Conservation (phyloP, 2,113 vertebrate genomes). For the Castor canadensis region DNA sequence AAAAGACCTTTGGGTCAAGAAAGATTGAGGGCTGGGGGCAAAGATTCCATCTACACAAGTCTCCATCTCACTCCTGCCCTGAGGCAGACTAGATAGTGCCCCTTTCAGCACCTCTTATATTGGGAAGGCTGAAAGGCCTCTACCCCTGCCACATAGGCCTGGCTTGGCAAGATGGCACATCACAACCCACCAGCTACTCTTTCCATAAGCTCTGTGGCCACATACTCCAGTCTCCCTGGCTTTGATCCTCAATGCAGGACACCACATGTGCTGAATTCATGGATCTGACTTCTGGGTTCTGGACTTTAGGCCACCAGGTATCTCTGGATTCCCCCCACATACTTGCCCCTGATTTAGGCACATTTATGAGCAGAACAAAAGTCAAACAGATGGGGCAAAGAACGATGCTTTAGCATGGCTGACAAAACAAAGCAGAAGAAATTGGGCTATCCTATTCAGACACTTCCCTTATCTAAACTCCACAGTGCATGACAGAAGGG, state of each 20-base stretch:
- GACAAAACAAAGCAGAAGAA: neutral
- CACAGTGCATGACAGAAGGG: neutral
- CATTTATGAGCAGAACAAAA: neutral
- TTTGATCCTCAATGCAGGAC: neutral
- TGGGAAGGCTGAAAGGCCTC: neutral
- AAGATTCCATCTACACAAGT: too few species aligned
- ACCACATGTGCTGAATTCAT: neutral
- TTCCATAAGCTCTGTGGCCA: too few species aligned
- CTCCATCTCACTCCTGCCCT: neutral
- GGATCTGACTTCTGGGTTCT: neutral
- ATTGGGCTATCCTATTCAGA: neutral
- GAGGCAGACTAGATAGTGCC: accelerated
- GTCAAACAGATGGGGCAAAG: neutral
- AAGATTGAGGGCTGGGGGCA: too few species aligned
- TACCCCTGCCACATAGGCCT: too few species aligned
- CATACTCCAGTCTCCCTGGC: too few species aligned
- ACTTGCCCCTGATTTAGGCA: too few species aligned
- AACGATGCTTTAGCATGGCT: neutral
- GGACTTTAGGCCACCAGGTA: neutral
- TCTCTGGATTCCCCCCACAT: neutral
- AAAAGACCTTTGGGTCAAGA: neutral
- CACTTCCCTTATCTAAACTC: neutral
- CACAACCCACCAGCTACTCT: neutral
- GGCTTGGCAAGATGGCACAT: neutral
- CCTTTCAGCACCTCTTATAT: neutral